Percentiles rank a stretch among this genome's conserved stretches.
These are phyloP conservation scores for Psophia crepitans DNA, from an alignment of 2,113 vertebrate genomes.

Conservation along the genomic window DNA sequence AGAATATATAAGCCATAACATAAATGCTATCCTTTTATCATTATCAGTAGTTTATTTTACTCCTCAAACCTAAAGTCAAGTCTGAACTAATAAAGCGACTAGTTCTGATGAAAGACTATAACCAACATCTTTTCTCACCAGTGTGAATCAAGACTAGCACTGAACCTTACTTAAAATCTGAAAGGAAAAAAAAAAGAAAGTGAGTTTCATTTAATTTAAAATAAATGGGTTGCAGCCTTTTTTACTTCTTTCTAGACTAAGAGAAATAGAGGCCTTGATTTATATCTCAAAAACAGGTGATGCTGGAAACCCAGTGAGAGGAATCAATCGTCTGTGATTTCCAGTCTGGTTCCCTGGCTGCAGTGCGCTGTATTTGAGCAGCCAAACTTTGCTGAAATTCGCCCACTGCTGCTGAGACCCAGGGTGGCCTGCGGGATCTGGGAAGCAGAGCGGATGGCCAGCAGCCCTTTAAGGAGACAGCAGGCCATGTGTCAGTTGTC, in stretches of 20 bases:
- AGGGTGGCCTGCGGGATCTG: not conserved
- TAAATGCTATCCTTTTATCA: not conserved
- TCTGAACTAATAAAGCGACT: not conserved
- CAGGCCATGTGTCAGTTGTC: constrained; percentile 51
- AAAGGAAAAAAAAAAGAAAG: not conserved
- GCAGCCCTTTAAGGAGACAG: constrained; percentile 36
- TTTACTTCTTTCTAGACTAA: not conserved
- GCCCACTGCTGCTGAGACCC: not conserved
- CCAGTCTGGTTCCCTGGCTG: not conserved
- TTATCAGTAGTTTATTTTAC: not conserved
- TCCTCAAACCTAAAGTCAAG: not conserved
- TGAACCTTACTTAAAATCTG: not conserved
- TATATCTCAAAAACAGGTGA: not conserved
- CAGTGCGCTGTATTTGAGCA: not conserved
- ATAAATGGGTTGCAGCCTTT: not conserved
- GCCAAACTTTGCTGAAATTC: constrained; percentile 9
- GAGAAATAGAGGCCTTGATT: not conserved
- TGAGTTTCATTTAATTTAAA: not conserved
- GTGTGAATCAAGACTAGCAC: fast-evolving
- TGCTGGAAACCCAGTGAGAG: not conserved
- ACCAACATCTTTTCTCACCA: fast-evolving
- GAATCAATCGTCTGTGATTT: not conserved
- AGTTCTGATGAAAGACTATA: not conserved
- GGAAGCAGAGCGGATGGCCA: not conserved
- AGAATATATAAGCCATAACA: not conserved